phyloP scores from a whole-genome alignment of 2,797 vertebrate species.

The Hippoglossus hippoglossus region DNA sequence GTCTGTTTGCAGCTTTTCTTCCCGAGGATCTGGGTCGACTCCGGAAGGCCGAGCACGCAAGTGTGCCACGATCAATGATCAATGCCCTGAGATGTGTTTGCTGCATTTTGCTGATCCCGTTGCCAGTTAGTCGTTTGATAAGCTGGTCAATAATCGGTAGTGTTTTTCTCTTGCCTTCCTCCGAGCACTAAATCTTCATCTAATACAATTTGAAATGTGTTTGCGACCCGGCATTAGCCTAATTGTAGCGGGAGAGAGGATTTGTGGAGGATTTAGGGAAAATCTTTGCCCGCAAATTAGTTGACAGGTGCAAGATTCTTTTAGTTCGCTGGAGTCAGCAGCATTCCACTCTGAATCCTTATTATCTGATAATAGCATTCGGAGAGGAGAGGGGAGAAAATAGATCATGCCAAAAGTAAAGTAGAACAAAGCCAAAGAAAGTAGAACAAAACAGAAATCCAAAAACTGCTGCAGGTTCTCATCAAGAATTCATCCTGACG shows the following conservation, averaged over 20 bases:
- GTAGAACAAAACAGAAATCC: conserved; percentile 12
- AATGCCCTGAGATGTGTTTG: not conserved
- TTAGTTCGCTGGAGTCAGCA: conserved; percentile 48
- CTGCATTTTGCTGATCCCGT: conserved; percentile 15
- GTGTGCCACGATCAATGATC: conserved; percentile 44
- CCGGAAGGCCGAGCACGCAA: conserved; percentile 3
- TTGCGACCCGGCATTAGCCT: conserved; percentile 53
- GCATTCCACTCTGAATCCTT: conserved; percentile 33
- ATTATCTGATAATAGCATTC: conserved; percentile 15
- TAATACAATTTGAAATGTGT: conserved; percentile 44
- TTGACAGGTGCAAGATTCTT: conserved; percentile 49
- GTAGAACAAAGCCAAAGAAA: conserved; percentile 25
- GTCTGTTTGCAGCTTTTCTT: conserved; percentile 33
- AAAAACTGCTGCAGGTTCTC: not conserved
- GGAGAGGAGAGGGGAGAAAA: not conserved
- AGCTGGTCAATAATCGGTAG: conserved; percentile 12
- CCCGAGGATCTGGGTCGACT: conserved; percentile 16
- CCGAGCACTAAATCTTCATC: conserved; percentile 31
- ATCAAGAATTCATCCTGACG: too few species aligned
- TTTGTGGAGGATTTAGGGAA: conserved; percentile 35
- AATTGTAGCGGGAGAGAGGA: conserved; percentile 43
- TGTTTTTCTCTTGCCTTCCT: not conserved
- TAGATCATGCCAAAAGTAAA: conserved; percentile 21
- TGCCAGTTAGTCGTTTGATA: conserved; percentile 24
- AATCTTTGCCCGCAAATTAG: conserved; percentile 6